phyloP scores from a whole-genome alignment of 2,888 invertebrate genomes.

The Polyommatus iphigenia region DNA sequence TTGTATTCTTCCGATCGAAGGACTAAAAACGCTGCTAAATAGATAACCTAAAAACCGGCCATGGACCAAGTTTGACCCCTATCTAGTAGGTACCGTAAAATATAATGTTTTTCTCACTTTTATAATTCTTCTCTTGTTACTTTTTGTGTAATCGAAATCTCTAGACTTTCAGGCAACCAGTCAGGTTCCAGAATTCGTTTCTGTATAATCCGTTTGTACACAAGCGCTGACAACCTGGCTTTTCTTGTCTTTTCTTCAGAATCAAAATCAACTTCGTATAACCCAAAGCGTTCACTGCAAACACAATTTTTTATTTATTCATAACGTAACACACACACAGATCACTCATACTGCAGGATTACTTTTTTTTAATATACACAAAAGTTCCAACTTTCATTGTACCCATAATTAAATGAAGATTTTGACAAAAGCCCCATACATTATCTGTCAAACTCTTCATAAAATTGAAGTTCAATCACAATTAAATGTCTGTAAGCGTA shows the following conservation, averaged over 20 bases:
- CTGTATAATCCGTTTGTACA: constrained; percentile 77
- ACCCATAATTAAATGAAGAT: too few relatives aligned
- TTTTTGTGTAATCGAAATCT: constrained; percentile 53
- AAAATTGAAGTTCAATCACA: too few relatives aligned
- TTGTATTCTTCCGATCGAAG: too few relatives aligned
- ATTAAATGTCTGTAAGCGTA: too few relatives aligned
- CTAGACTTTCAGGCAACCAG: constrained; percentile 54
- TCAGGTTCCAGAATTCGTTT: constrained; percentile 60
- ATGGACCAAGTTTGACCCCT: too few relatives aligned
- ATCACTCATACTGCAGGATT: neutral
- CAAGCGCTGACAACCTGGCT: constrained; percentile 81
- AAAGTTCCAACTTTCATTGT: too few relatives aligned
- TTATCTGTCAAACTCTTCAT: neutral
- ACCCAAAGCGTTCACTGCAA: constrained; percentile 82
- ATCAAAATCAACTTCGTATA: constrained; percentile 84
- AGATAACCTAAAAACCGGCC: too few relatives aligned
- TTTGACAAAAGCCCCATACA: too few relatives aligned
- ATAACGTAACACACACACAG: neutral
- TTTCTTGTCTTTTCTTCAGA: constrained; percentile 81
- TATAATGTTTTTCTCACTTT: neutral
- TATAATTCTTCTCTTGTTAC: constrained; percentile 25
- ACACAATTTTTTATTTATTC: neutral
- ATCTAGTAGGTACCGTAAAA: neutral
- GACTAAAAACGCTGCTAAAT: too few relatives aligned
- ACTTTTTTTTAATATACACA: too few relatives aligned